Percentiles rank a stretch among this genome's conserved stretches.
These are phyloP conservation scores for Acestrorhynchus altus DNA, from an alignment of 2,797 vertebrate genomes.

Conservation along the genomic window DNA sequence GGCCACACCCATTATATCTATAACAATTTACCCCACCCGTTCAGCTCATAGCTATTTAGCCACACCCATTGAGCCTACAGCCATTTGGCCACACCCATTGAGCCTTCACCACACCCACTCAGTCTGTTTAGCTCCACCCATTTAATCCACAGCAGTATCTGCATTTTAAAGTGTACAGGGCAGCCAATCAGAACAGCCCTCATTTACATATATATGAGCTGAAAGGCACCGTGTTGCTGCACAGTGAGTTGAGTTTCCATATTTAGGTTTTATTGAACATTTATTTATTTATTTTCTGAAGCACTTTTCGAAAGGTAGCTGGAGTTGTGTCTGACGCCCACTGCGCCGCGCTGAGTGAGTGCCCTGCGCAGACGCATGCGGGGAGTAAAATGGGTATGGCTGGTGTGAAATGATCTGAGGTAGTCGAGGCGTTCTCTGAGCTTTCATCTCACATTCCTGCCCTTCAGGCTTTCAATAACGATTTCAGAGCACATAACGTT, in stretches of 20 bases:
- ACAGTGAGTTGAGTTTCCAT: too few species aligned
- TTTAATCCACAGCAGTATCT: too few species aligned
- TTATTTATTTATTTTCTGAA: not conserved
- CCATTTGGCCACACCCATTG: not conserved
- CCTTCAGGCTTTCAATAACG: slow-evolving; percentile 43
- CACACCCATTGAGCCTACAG: not conserved
- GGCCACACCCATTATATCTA: not conserved
- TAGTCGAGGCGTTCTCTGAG: slow-evolving; percentile 33
- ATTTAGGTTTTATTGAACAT: not conserved
- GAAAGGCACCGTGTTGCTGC: too few species aligned
- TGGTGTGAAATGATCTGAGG: slow-evolving; percentile 45
- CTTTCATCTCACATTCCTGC: slow-evolving; percentile 43
- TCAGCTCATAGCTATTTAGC: not conserved
- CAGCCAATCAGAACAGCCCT: not conserved
- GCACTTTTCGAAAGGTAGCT: not conserved
- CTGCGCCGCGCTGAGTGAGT: not conserved
- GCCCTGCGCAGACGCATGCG: slow-evolving; percentile 2
- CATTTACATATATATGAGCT: slow-evolving; percentile 6
- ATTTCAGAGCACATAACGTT: slow-evolving; percentile 42
- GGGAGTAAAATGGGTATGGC: slow-evolving; percentile 26
- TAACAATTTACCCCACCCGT: not conserved
- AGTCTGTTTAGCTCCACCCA: too few species aligned
- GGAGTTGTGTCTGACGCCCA: not conserved
- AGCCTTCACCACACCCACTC: not conserved
- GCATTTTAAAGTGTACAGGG: too few species aligned